These are phyloP conservation scores for Synergus itoensis DNA, from an alignment of 2,888 invertebrate species.

Conservation along the genomic window DNA sequence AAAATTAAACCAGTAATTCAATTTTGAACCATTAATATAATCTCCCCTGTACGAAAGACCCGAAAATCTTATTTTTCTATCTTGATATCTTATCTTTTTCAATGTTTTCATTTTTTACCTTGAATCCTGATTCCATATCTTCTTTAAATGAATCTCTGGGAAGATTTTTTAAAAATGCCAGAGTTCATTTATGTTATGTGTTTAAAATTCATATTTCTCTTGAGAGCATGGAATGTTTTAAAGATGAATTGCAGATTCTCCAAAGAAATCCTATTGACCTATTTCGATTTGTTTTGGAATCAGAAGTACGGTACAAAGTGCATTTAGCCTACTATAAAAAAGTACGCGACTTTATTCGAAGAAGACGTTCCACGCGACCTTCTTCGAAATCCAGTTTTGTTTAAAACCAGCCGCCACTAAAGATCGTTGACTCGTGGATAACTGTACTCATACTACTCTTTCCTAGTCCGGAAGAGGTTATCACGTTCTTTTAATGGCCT, in stretches of 20 bases:
- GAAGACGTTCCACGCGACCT: conserved; percentile 35
- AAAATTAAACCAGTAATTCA: neutral
- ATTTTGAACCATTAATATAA: neutral
- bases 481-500: conserved; percentile 21
- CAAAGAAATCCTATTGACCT: neutral
- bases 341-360: conserved; percentile 14
- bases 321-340: conserved; percentile 21
- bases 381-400: conserved; percentile 63
- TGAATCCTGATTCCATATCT: neutral
- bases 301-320: conserved; percentile 13
- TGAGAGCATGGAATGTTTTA: neutral
- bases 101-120: neutral
- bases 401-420: conserved; percentile 65
- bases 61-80: too few relatives aligned
- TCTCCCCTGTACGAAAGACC: too few relatives aligned
- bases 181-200: neutral
- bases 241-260: neutral
- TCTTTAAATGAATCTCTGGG: neutral
- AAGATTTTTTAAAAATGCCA: neutral
- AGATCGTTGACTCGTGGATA: conserved; percentile 70
- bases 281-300: neutral
- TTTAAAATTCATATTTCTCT: neutral
- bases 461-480: conserved; percentile 60
- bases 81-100: neutral
- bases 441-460: conserved; percentile 65